Evolutionary conservation across 1,140 invertebrate genomes (phyloP).

Genomic region (Apis cerana): DNA sequence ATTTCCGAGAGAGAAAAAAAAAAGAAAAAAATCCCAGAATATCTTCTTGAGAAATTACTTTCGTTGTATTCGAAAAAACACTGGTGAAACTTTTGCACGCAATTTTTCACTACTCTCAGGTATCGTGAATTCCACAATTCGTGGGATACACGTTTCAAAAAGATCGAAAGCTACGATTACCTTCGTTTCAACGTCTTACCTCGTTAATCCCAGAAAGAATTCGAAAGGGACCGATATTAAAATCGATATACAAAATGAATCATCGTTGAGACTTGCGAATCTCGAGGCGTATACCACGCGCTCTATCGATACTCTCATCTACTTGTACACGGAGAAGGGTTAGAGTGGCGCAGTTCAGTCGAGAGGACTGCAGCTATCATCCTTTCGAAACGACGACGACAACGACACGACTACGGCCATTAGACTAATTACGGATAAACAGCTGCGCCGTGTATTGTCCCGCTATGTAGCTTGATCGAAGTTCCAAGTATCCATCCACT

Average conservation of each 20-base stretch:
- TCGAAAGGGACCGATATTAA: background rate
- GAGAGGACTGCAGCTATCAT: slow-evolving; percentile 19
- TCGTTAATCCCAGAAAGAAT: too few species aligned
- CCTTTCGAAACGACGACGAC: slow-evolving; percentile 38
- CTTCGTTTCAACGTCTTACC: background rate
- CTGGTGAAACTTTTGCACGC: too few species aligned
- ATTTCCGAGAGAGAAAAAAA: too few species aligned
- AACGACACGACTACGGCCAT: slow-evolving; percentile 21
- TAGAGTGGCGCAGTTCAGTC: background rate
- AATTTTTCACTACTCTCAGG: too few species aligned
- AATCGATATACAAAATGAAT: slow-evolving; percentile 15
- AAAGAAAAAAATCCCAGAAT: too few species aligned
- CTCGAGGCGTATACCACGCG: background rate
- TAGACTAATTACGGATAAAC: slow-evolving; percentile 52
- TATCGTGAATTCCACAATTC: too few species aligned
- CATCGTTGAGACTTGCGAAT: background rate
- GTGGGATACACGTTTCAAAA: too few species aligned
- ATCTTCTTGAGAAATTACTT: too few species aligned
- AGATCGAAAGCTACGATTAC: too few species aligned
- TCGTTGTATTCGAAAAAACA: too few species aligned
- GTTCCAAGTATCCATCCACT: background rate
- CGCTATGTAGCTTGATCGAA: too few species aligned
- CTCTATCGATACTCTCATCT: slow-evolving; percentile 36
- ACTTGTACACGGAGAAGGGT: background rate
- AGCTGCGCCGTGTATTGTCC: slow-evolving; percentile 16